phyloP scores from a whole-genome alignment of 2,797 vertebrate species.

The Aphelocoma californica region DNA sequence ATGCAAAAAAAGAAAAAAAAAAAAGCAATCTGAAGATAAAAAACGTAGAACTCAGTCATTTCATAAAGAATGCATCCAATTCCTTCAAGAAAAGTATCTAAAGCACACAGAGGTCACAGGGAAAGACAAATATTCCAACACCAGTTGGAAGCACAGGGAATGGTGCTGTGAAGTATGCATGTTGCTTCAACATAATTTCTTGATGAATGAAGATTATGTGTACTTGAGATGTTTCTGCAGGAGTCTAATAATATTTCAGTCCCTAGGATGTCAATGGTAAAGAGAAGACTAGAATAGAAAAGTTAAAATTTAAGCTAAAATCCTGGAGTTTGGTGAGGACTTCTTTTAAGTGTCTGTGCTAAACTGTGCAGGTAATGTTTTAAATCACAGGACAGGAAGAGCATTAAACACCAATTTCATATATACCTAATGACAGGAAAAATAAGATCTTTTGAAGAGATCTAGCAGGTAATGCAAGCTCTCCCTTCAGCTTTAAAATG shows the following conservation, averaged over 20 bases:
- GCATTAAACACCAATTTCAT: not conserved
- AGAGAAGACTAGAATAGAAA: not conserved
- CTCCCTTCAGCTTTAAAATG: not conserved
- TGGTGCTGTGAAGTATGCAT: not conserved
- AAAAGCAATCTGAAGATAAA: not conserved
- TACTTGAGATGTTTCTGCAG: slow-evolving; percentile 33
- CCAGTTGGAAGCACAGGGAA: not conserved
- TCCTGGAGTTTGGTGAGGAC: not conserved
- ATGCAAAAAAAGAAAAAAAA: not conserved
- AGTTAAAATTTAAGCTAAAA: not conserved
- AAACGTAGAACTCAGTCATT: not conserved
- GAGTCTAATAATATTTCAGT: slow-evolving; percentile 49
- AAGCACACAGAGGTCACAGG: not conserved
- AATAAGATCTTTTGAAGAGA: not conserved
- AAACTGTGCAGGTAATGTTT: not conserved
- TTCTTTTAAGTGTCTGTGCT: not conserved
- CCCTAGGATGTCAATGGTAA: slow-evolving; percentile 3
- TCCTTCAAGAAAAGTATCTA: not conserved
- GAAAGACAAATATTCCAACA: slow-evolving; percentile 1
- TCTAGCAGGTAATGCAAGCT: not conserved
- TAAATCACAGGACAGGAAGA: not conserved
- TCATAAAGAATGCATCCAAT: not conserved
- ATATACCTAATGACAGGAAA: not conserved
- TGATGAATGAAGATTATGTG: slow-evolving; percentile 31
- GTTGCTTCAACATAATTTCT: slow-evolving; percentile 21